Evolutionary conservation across 2,113 vertebrate genomes (phyloP).

Genomic region (Fregetta grallaria): DNA sequence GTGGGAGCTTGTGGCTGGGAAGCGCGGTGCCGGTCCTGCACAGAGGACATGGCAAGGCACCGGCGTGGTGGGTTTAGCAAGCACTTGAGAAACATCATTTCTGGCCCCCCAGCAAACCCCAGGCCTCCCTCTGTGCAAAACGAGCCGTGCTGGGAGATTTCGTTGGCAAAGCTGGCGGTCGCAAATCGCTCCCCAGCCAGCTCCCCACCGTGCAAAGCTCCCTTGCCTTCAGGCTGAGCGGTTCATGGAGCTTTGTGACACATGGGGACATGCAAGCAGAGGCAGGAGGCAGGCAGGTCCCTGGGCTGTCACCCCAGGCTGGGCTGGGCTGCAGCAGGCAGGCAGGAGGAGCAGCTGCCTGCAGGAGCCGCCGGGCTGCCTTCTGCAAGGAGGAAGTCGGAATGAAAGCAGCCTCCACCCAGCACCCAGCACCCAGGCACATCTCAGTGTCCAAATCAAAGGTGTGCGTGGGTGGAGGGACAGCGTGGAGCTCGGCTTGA

Average conservation of each 20-base stretch:
- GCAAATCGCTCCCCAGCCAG: neutral
- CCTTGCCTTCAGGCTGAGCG: neutral
- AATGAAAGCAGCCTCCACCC: neutral
- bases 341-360: neutral
- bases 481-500: neutral
- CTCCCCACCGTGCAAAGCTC: neutral
- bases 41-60: neutral
- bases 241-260: neutral
- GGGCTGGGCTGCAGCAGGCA: neutral
- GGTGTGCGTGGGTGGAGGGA: neutral
- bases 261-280: neutral
- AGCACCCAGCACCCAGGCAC: neutral
- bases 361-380: neutral
- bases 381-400: neutral
- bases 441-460: neutral
- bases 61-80: neutral
- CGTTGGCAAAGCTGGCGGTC: rapidly evolving
- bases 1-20: neutral
- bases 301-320: neutral
- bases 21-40: rapidly evolving
- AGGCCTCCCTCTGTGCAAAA: neutral
- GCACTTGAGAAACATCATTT: neutral
- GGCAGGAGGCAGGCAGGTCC: neutral
- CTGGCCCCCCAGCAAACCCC: neutral
- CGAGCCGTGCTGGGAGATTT: neutral